These are phyloP conservation scores for Ochropleura plecta DNA, from an alignment of 2,888 invertebrate genomes.

Conservation along the genomic window DNA sequence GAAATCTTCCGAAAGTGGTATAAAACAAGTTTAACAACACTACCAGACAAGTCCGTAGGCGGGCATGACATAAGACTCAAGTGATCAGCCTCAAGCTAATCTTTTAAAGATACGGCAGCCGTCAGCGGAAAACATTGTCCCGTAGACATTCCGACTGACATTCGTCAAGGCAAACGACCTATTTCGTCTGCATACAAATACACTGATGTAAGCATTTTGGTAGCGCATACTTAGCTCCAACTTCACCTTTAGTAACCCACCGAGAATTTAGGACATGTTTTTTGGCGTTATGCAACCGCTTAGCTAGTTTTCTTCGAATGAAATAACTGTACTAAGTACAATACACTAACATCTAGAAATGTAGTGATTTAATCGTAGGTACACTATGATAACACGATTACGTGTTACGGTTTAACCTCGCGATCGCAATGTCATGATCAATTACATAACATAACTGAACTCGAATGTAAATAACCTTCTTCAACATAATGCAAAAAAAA, in stretches of 20 bases:
- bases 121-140: constrained; percentile 64
- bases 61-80: constrained; percentile 44
- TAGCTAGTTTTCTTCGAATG: constrained; percentile 15
- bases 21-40: constrained; percentile 10
- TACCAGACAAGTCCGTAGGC: constrained; percentile 20
- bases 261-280: constrained; percentile 39
- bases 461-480: constrained; percentile 43
- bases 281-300: constrained; percentile 33
- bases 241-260: constrained; percentile 42
- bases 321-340: constrained; percentile 7
- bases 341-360: constrained; percentile 18
- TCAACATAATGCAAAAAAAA: constrained; percentile 41
- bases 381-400: constrained; percentile 35
- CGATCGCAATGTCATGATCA: constrained; percentile 45
- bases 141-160: constrained; percentile 57
- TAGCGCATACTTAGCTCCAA: constrained; percentile 44
- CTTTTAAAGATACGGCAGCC: constrained; percentile 62
- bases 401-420: constrained; percentile 43
- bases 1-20: constrained; percentile 1
- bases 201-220: constrained; percentile 53
- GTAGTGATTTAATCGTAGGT: constrained; percentile 23
- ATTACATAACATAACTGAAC: constrained; percentile 40
- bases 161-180: constrained; percentile 60
- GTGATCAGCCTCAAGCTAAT: constrained; percentile 57
- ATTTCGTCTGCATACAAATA: constrained; percentile 60